phyloP scores from a whole-genome alignment of 2,113 vertebrate species.

The Trichomycterus rosablanca region DNA sequence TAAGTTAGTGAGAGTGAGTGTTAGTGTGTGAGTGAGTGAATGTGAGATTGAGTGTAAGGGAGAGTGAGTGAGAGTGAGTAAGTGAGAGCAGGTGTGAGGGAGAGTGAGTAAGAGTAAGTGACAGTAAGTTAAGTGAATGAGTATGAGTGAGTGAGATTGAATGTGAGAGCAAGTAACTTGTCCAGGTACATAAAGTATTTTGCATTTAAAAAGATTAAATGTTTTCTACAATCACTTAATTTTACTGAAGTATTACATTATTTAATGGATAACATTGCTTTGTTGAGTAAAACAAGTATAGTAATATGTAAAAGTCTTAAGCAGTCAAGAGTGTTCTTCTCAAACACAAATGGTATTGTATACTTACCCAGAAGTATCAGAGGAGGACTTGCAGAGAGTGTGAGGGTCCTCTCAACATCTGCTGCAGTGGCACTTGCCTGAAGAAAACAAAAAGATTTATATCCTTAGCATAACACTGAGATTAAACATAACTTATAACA shows the following conservation, averaged over 20 bases:
- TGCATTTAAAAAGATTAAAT: too few species aligned
- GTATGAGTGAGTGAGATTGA: background rate
- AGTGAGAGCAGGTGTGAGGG: background rate
- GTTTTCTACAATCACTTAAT: background rate
- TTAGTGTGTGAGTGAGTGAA: background rate
- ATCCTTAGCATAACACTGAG: background rate
- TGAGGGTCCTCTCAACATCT: constrained; percentile 12
- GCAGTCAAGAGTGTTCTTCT: background rate
- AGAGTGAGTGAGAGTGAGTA: background rate
- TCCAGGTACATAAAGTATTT: too few species aligned
- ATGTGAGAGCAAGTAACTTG: background rate
- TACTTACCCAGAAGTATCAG: constrained; percentile 24
- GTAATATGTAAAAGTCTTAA: background rate
- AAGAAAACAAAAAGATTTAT: background rate
- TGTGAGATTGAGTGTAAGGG: background rate
- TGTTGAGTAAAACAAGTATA: background rate
- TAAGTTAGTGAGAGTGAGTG: background rate
- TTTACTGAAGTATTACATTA: background rate
- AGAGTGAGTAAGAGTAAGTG: background rate
- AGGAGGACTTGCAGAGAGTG: constrained; percentile 10
- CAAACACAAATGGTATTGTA: background rate
- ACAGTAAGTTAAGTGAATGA: background rate
- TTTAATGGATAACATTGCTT: background rate
- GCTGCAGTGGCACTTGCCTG: background rate
- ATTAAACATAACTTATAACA: constrained; percentile 13